Percentiles rank a stretch among this genome's conserved stretches.
Evolutionary conservation across 2,888 invertebrate genomes (phyloP).

Genomic region (Monoplex corrugatus): DNA sequence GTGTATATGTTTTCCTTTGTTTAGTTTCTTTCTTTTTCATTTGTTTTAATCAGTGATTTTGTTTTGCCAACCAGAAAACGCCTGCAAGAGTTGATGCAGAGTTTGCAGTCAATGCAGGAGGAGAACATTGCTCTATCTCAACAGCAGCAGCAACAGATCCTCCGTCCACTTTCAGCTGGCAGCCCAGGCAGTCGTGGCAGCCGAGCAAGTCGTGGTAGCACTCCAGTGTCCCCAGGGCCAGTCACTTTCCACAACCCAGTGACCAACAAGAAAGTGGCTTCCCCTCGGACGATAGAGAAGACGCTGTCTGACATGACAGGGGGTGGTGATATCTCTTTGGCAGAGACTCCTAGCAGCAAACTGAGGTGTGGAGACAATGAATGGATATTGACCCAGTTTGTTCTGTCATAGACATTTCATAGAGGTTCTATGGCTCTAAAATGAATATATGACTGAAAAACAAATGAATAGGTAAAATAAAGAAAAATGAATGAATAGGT

Average conservation of each 20-base stretch:
- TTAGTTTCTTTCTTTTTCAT: background rate
- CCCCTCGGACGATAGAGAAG: constrained; percentile 30
- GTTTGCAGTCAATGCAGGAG: constrained; percentile 71
- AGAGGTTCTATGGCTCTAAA: no score
- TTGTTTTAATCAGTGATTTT: background rate
- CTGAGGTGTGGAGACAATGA: constrained; percentile 34
- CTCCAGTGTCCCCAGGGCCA: constrained; percentile 26
- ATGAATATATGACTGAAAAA: background rate
- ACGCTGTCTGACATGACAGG: constrained; percentile 15
- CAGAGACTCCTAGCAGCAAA: constrained; percentile 28
- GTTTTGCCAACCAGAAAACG: constrained; percentile 71
- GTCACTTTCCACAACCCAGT: constrained; percentile 39
- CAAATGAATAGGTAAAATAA: no score
- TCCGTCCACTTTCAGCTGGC: constrained; percentile 53
- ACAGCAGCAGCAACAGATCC: constrained; percentile 63
- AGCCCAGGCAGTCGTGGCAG: constrained; percentile 41
- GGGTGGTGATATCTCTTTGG: constrained; percentile 19
- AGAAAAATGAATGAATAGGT: background rate
- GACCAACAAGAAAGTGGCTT: constrained; percentile 31
- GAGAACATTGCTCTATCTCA: constrained; percentile 63
- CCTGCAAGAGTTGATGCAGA: constrained; percentile 71
- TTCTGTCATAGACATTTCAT: no score
- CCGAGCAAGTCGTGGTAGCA: constrained; percentile 32
- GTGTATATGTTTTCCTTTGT: background rate
- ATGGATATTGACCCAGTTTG: background rate